These are phyloP conservation scores for Dasyprocta punctata DNA, from an alignment of 2,113 vertebrate genomes.

Conservation along the genomic window DNA sequence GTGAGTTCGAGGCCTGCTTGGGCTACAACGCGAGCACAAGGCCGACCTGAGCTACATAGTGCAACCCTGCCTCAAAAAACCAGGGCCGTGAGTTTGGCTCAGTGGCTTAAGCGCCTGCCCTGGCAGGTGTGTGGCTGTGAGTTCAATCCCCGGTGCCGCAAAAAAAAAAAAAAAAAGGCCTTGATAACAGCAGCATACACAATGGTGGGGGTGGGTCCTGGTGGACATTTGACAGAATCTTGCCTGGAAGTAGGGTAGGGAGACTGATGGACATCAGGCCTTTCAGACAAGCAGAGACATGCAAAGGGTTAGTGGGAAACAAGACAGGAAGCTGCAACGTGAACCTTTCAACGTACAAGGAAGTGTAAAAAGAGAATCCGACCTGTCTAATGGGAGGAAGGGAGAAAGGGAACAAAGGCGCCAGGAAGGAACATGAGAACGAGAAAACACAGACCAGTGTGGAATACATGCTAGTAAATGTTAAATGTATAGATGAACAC, in stretches of 20 bases:
- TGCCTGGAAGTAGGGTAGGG: neutral
- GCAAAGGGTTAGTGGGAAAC: neutral
- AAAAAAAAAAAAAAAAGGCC: neutral
- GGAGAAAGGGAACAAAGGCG: neutral
- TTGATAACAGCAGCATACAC: neutral
- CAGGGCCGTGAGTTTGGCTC: too few species aligned
- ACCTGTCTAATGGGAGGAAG: neutral
- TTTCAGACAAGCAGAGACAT: neutral
- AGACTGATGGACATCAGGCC: neutral
- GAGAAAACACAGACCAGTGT: neutral
- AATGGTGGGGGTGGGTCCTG: too few species aligned
- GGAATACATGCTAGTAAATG: neutral
- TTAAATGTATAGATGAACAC: neutral
- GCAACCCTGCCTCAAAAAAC: neutral
- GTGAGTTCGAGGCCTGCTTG: too few species aligned
- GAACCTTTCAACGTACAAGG: neutral
- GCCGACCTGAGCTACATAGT: neutral
- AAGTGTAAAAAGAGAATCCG: neutral
- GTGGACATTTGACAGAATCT: neutral
- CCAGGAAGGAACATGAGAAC: neutral
- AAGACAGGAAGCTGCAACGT: accelerated
- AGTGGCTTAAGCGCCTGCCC: too few species aligned
- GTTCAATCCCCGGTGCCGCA: too few species aligned
- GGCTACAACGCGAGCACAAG: neutral
- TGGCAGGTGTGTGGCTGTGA: too few species aligned